These are phyloP conservation scores for Aplochiton taeniatus DNA, from an alignment of 2,797 vertebrate genomes.

Conservation along the genomic window DNA sequence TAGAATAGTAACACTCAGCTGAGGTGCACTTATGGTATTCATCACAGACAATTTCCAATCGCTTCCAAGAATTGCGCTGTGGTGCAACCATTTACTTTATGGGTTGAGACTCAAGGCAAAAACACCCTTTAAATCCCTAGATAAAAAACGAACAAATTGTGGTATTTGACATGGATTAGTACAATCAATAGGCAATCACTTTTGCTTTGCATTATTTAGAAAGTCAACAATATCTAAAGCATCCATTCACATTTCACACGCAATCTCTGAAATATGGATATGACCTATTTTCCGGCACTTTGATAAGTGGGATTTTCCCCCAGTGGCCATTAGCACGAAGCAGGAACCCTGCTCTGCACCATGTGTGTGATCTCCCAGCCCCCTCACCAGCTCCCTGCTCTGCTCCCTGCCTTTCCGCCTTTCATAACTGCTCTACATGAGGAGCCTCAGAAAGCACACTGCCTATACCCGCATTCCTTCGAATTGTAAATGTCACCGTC, in stretches of 20 bases:
- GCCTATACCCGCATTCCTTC: conserved; percentile 45
- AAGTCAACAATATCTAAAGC: conserved; percentile 53
- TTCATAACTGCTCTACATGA: conserved; percentile 71
- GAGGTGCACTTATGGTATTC: conserved; percentile 18
- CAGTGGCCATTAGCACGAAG: conserved; percentile 53
- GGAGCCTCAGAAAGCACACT: conserved; percentile 37
- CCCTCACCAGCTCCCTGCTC: conserved; percentile 36
- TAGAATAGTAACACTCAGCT: conserved; percentile 16
- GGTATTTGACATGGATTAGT: conserved; percentile 70
- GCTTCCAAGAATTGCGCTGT: conserved; percentile 9
- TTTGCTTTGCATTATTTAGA: conserved; percentile 75
- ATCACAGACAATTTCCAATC: conserved; percentile 27
- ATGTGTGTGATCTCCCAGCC: conserved; percentile 61
- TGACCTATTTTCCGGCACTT: conserved; percentile 61
- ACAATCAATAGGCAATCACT: conserved; percentile 79
- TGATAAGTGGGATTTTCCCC: conserved; percentile 61
- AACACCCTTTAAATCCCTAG: conserved; percentile 22
- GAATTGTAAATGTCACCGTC: conserved; percentile 56
- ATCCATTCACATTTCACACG: conserved; percentile 64
- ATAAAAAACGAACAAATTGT: conserved; percentile 66
- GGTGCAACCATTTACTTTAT: conserved; percentile 19
- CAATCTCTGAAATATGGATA: conserved; percentile 63
- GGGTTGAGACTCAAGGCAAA: conserved; percentile 13
- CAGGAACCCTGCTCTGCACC: conserved; percentile 51
- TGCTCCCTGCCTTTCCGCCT: conserved; percentile 33